Conservation (phyloP, 2,797 vertebrate species). For the Galago senegalensis region DNA sequence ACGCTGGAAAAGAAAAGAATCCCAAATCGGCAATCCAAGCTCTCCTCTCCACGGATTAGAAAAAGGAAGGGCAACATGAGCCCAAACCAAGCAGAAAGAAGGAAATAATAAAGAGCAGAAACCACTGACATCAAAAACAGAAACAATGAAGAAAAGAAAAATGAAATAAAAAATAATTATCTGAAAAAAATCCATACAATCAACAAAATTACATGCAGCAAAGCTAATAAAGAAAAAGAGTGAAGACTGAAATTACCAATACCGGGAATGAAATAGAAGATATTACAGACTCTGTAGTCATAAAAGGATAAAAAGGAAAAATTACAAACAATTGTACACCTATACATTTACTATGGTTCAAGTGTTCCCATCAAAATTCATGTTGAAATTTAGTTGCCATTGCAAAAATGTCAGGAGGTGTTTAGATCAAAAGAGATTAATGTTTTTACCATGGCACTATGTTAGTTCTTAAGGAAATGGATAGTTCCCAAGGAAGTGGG, state of each 20-base stretch:
- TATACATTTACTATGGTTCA: neutral
- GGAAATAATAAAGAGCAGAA: constrained; percentile 8
- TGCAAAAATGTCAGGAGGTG: neutral
- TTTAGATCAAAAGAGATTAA: neutral
- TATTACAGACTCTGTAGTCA: neutral
- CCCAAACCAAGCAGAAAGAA: neutral
- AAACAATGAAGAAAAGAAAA: neutral
- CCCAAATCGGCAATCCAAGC: neutral
- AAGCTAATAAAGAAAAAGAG: neutral
- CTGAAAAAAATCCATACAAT: neutral
- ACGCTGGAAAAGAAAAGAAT: neutral
- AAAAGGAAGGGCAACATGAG: neutral
- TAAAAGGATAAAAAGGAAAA: neutral
- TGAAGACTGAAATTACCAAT: neutral
- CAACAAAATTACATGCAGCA: neutral
- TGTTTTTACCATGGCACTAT: neutral
- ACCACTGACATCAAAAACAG: neutral
- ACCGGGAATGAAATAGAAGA: neutral
- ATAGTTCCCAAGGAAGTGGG: neutral
- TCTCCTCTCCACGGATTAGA: neutral
- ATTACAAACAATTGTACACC: neutral
- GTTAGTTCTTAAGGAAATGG: neutral
- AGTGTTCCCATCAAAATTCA: too few relatives aligned
- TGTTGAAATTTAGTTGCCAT: neutral
- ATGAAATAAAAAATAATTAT: neutral